Percentiles rank a stretch among this genome's conserved stretches.
These are phyloP conservation scores for Origma solitaria DNA, from an alignment of 2,113 vertebrate genomes.

Conservation along the genomic window DNA sequence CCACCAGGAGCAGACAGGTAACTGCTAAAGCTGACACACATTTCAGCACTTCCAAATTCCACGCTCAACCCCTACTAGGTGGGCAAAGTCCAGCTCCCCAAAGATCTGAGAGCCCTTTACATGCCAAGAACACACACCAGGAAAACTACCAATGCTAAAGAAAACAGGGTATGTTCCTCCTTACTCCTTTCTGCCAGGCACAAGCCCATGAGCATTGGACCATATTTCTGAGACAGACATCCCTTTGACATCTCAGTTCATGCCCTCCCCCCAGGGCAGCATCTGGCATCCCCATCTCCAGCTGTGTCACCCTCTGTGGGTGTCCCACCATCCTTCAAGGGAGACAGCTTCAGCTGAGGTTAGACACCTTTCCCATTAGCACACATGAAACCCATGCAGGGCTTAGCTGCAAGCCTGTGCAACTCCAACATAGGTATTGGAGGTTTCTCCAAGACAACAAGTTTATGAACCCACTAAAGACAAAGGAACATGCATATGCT, in stretches of 20 bases:
- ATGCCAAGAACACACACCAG: background rate
- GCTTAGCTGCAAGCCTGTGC: background rate
- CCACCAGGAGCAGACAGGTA: background rate
- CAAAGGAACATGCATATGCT: background rate
- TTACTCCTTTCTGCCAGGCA: background rate
- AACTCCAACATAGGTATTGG: accelerated
- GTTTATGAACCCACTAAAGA: background rate
- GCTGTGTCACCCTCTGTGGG: background rate
- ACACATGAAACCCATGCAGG: accelerated
- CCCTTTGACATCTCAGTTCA: background rate
- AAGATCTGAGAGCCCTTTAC: background rate
- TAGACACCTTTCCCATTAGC: background rate
- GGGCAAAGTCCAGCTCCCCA: background rate
- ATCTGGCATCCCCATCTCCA: background rate
- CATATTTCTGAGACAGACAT: background rate
- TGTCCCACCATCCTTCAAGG: background rate
- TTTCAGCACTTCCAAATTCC: background rate
- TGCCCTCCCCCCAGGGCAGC: background rate
- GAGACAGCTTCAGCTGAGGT: background rate
- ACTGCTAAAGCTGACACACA: background rate
- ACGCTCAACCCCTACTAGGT: background rate
- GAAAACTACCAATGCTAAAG: background rate
- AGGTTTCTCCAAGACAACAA: background rate
- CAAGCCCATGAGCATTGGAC: no score
- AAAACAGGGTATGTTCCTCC: background rate